These are phyloP conservation scores for Delia radicum DNA, from an alignment of 1,140 invertebrate species.

Conservation along the genomic window DNA sequence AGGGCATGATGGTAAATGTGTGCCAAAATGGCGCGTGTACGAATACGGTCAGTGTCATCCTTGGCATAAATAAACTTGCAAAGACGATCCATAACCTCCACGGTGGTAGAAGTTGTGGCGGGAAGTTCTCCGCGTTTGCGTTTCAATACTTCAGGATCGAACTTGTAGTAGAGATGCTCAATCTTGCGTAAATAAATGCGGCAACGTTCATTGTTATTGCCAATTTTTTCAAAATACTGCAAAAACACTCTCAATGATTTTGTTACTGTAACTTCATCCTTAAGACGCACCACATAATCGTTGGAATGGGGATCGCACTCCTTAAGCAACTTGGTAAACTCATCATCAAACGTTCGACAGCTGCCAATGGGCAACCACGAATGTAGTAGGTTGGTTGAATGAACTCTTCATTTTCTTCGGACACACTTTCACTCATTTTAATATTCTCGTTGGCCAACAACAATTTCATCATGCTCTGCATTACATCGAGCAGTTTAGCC, in stretches of 20 bases:
- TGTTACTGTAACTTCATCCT: slow-evolving; percentile 89
- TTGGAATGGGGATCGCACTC: slow-evolving; percentile 97
- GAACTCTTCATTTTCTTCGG: slow-evolving; percentile 90
- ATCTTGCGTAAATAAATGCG: slow-evolving; percentile 95
- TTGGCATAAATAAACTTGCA: slow-evolving; percentile 97
- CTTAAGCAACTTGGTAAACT: slow-evolving; percentile 96
- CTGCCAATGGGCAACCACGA: slow-evolving; percentile 85
- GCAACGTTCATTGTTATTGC: slow-evolving; percentile 85
- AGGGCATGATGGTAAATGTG: slow-evolving; percentile 98
- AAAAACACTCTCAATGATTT: slow-evolving; percentile 90
- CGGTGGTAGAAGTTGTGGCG: slow-evolving; percentile 68
- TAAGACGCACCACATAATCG: slow-evolving; percentile 95
- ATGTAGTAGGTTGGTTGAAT: slow-evolving; percentile 73
- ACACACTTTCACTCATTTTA: slow-evolving; percentile 79
- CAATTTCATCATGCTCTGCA: slow-evolving; percentile 73
- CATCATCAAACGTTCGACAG: slow-evolving; percentile 92
- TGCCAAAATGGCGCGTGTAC: slow-evolving; percentile 95
- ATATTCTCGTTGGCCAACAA: slow-evolving; percentile 68
- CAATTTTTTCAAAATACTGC: slow-evolving; percentile 80
- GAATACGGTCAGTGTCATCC: slow-evolving; percentile 87
- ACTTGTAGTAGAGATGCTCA: slow-evolving; percentile 98
- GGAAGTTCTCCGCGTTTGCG: slow-evolving; percentile 61
- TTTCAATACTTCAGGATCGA: slow-evolving; percentile 80
- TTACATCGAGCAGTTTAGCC: slow-evolving; percentile 74
- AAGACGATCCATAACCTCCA: slow-evolving; percentile 88